Evolutionary conservation across 2,888 invertebrate species (phyloP).

Genomic region (Thelaira solivaga): DNA sequence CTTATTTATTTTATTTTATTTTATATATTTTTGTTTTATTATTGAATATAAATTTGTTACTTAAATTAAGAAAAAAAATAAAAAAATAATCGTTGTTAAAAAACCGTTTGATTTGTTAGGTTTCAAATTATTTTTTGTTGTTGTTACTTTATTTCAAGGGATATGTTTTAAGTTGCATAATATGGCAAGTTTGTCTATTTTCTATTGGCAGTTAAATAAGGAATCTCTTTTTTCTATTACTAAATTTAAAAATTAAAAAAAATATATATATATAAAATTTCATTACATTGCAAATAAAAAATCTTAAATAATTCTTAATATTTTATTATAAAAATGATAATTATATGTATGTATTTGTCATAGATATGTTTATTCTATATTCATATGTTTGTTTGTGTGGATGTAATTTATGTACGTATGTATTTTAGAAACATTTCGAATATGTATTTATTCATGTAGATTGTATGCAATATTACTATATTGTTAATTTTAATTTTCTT

Average conservation of each 20-base stretch:
- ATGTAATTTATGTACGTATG: too few species aligned
- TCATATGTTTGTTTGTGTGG: too few species aligned
- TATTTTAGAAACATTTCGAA: slow-evolving; percentile 20
- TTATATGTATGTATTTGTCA: not conserved
- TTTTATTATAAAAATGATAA: slow-evolving; percentile 21
- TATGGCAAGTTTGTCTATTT: slow-evolving; percentile 39
- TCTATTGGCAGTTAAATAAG: slow-evolving; percentile 56
- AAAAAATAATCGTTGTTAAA: slow-evolving; percentile 57
- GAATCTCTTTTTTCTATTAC: slow-evolving; percentile 3
- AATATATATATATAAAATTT: too few species aligned
- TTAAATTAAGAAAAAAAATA: slow-evolving; percentile 37
- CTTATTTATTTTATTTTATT: not conserved
- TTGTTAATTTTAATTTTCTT: not conserved
- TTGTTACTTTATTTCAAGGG: slow-evolving; percentile 38
- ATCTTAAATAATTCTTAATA: not conserved
- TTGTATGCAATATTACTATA: not conserved
- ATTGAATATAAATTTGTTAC: slow-evolving; percentile 20
- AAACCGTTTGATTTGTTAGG: slow-evolving; percentile 44
- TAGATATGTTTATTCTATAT: slow-evolving; percentile 59
- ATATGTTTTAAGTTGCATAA: slow-evolving; percentile 59
- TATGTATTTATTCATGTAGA: too few species aligned
- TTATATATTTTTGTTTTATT: not conserved
- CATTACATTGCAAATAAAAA: slow-evolving; percentile 1
- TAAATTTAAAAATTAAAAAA: slow-evolving; percentile 7
- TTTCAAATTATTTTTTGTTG: not conserved